phyloP scores from a whole-genome alignment of 2,113 vertebrate species.

The Eulemur rufifrons region DNA sequence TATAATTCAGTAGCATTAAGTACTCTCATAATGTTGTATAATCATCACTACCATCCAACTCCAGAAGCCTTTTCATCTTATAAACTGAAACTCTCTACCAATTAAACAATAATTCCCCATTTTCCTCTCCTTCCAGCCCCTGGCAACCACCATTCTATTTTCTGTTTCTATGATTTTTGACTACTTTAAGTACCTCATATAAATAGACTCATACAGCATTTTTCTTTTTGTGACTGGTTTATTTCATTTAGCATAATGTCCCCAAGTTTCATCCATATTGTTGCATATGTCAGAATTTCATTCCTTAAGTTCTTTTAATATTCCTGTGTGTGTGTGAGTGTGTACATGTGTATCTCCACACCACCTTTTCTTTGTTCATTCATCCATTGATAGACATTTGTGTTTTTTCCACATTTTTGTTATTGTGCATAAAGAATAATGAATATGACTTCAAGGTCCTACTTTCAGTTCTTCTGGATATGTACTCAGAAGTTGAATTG shows the following conservation, averaged over 20 bases:
- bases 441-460: background rate
- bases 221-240: background rate
- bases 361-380: background rate
- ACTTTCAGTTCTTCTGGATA: background rate
- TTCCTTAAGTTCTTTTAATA: background rate
- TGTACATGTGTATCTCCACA: too few species aligned
- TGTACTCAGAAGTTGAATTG: background rate
- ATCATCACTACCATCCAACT: background rate
- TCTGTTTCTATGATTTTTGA: background rate
- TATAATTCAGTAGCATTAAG: background rate
- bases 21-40: background rate
- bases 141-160: background rate
- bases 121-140: background rate
- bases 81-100: background rate
- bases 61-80: background rate
- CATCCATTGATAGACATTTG: background rate
- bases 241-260: background rate
- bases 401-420: background rate
- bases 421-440: background rate
- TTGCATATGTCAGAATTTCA: background rate
- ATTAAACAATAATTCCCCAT: too few species aligned
- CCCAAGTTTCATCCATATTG: background rate
- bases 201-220: background rate
- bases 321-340: background rate
- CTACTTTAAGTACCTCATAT: background rate